Percentiles rank a stretch among this genome's conserved stretches.
phyloP scores from a whole-genome alignment of 2,888 invertebrate genomes.

The Protula sp. region DNA sequence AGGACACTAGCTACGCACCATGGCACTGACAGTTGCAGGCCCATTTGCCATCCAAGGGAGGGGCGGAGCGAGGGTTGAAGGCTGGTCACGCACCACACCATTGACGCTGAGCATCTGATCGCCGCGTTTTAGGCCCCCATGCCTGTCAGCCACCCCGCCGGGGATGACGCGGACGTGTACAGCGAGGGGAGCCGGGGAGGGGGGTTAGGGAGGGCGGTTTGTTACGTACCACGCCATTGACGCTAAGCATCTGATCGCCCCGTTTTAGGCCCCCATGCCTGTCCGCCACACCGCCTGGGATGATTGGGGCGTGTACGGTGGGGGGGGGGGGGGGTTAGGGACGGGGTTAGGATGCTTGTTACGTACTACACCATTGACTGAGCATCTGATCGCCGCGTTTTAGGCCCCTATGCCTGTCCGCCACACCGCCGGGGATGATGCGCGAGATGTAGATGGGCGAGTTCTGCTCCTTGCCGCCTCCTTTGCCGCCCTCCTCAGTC shows the following conservation, averaged over 20 bases:
- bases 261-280: conserved; percentile 94
- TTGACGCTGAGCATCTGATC: conserved; percentile 97
- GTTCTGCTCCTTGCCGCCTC: conserved; percentile 99
- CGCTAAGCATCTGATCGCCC: conserved; percentile 94
- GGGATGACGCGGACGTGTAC: conserved; percentile 98
- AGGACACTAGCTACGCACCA: too few species aligned
- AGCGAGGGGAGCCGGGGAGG: too few species aligned
- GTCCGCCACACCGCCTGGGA: conserved; percentile 98
- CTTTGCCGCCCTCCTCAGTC: conserved; percentile 99
- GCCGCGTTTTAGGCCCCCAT: conserved; percentile 93
- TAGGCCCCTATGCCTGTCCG: conserved; percentile 93
- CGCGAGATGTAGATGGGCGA: conserved; percentile 99
- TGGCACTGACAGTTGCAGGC: too few species aligned
- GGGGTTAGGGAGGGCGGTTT: too few species aligned
- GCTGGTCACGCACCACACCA: conserved; percentile 79
- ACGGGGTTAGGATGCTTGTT: too few species aligned
- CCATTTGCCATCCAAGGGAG: too few species aligned
- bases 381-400: conserved; percentile 96
- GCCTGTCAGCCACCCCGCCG: conserved; percentile 95
- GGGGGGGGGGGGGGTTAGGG: too few species aligned
- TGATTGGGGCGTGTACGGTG: conserved; percentile 98
- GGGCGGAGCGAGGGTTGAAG: too few species aligned
- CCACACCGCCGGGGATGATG: conserved; percentile 98
- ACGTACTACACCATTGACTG: conserved; percentile 88
- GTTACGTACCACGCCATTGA: conserved; percentile 84